Evolutionary conservation across 2,113 vertebrate species (phyloP), one percentile per base, ranked within the genome.

Genomic region (Hydropotes inermis): DNA sequence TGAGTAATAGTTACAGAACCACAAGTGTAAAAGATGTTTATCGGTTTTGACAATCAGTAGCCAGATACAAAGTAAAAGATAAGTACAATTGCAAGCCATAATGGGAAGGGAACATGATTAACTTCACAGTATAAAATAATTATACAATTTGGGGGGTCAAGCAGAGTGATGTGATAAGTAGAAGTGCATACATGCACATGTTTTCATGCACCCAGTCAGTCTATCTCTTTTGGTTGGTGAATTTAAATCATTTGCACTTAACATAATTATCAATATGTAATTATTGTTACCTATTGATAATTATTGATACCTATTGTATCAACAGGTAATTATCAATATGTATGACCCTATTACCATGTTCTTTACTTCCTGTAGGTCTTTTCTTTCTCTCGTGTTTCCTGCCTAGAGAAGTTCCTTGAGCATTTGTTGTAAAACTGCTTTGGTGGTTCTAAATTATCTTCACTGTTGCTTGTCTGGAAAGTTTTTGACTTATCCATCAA

Each of bases 151-250:
- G 33, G 33, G 64, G 64, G 17, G 17, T 36, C 17, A 21, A 21
- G 64, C 64, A 67, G 17, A 67, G 17, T 21, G 17, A 21, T 11
- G 19, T 36, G 64, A 8, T 21, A 21, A 67, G 33, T 36, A 33
- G 64, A 9, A 67, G 64, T 67, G n/a, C 17, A 11, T 2, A 21
- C 0, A 9, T 5, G 16, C 1, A 0, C 64, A n/a, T n/a, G 61
- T 67, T 67, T n/a, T n/a, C 61, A 67, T 36, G 17, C 64, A 21
- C 64, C 33, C 33, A 11, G 17, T 36, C 33, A 21, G 33, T 67
- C 17, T 10, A 0, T 67, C 1, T 67, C 64, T 36, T 5, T 67
- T 36, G n/a, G 33, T 67, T 67, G 64, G 8, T 67, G 64, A 67
- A 67, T 36, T 67, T 36, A 67, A 67, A 36, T 11, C 33, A 21